Evolutionary conservation across 2,113 vertebrate species (phyloP), one percentile per base, ranked within the genome.

Genomic region (Ceyx melanurus): DNA sequence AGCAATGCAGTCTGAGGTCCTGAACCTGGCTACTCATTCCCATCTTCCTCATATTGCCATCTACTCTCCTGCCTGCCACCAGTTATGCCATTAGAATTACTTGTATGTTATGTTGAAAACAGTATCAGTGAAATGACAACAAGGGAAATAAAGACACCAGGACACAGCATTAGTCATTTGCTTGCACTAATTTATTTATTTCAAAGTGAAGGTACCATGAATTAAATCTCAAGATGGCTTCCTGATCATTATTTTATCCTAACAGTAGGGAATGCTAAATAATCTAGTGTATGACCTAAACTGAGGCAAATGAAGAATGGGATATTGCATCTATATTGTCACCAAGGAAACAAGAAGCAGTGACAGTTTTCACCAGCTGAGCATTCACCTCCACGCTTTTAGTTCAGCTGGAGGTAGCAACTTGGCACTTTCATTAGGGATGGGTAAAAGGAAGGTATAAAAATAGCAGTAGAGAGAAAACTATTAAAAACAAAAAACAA

Each of bases 281-380:
- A 82, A 90, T 77, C 67, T 26, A 18, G 17, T 35, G 28, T 51
- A 12, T 85, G 46, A 85, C 64, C 62, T 58, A 73, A 90, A 74
- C 22, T 35, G 65, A 92, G 56, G 48, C 19, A 66, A 64, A 75
- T 54, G 67, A 21, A 33, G 74, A 50, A 75, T 66, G 26, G 71
- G 58, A 65, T 79, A 73, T 79, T 79, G 22, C 43, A 62, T 57
- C 51, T 40, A 35, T 2, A 1, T 64, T 82, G 87, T 92, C 84
- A 82, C 84, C 84, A 94, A 82, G 91, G 93, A 94, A 95, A 94
- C 87, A 43, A 89, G 75, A 79, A 89, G 26, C 35, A 71, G 43
- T 73, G 84, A 82, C 89, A 89, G 26, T 42, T 78, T 89, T 66
- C 71, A 89, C 74, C 71, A 87, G 77, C 78, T 93, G 88, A 83